phyloP scores from a whole-genome alignment of 2,888 invertebrate genomes.

The Patella caerulea region DNA sequence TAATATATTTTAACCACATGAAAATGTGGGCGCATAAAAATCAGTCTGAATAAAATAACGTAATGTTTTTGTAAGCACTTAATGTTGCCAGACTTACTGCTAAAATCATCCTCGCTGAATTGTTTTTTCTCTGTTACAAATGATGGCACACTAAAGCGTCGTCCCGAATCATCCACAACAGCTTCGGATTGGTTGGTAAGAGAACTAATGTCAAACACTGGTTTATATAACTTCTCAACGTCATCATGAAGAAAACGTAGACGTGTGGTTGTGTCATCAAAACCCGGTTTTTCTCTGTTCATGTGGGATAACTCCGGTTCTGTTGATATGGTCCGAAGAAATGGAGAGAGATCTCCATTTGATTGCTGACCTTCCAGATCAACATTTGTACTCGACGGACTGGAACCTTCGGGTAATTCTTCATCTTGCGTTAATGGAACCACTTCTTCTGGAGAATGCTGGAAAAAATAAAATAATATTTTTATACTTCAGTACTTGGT shows the following conservation, averaged over 20 bases:
- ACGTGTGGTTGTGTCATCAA: constrained; percentile 29
- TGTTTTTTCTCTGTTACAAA: constrained; percentile 34
- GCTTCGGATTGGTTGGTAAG: constrained; percentile 31
- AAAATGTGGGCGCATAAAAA: too few species aligned
- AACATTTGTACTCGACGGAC: neutral
- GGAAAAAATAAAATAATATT: neutral
- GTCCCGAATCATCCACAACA: constrained; percentile 14
- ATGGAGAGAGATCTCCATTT: constrained; percentile 15
- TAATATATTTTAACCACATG: too few species aligned
- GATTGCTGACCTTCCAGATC: neutral
- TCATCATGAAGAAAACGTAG: constrained; percentile 40
- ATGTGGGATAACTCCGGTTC: constrained; percentile 20
- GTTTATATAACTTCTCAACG: constrained; percentile 49
- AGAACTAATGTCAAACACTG: constrained; percentile 34
- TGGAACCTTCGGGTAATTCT: constrained; percentile 19
- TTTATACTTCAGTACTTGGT: too few species aligned
- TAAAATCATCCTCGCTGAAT: constrained; percentile 49
- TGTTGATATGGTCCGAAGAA: constrained; percentile 18
- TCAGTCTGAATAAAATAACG: too few species aligned
- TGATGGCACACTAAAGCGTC: constrained; percentile 33
- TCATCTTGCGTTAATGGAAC: constrained; percentile 26
- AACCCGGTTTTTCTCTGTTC: neutral
- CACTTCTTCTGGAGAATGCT: constrained; percentile 33
- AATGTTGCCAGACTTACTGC: constrained; percentile 33
- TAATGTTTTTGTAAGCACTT: too few species aligned